Evolutionary conservation across 2,797 vertebrate species (phyloP).

Genomic region (Aulostomus chinensis): DNA sequence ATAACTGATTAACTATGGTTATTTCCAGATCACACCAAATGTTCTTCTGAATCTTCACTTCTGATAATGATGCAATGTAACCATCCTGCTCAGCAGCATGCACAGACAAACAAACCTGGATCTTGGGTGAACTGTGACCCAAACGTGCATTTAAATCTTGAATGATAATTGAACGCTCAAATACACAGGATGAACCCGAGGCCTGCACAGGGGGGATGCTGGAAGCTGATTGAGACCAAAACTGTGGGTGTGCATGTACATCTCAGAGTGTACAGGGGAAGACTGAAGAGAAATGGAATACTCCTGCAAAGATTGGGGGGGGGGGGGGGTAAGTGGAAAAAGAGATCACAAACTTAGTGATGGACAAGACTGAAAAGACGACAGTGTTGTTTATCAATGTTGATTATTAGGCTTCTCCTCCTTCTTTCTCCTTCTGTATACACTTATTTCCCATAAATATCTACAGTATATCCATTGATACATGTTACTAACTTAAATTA

Average conservation of each 20-base stretch:
- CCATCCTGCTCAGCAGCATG: slow-evolving; percentile 20
- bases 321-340: neutral
- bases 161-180: neutral
- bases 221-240: slow-evolving; percentile 18
- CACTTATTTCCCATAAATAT: too few relatives aligned
- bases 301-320: slow-evolving; percentile 35
- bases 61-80: slow-evolving; percentile 6
- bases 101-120: slow-evolving; percentile 13
- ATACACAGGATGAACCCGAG: slow-evolving; percentile 38
- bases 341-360: neutral
- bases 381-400: too few relatives aligned
- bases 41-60: slow-evolving; percentile 2
- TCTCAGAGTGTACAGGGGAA: slow-evolving; percentile 53
- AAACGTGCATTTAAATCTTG: neutral
- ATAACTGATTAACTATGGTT: slow-evolving; percentile 2
- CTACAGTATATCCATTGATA: too few relatives aligned
- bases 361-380: neutral
- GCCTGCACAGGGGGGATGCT: slow-evolving; percentile 34
- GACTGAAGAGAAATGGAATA: slow-evolving; percentile 42
- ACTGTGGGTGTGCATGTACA: slow-evolving; percentile 35
- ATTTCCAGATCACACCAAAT: neutral
- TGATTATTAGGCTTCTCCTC: too few relatives aligned
- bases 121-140: slow-evolving; percentile 6
- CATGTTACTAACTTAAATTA: too few relatives aligned
- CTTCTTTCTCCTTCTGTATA: too few relatives aligned